A percentile compares a stretch with the other conserved stretches of the same genome.
Evolutionary conservation across 2,888 invertebrate genomes (phyloP).

Genomic region (Parnassius glacialis): DNA sequence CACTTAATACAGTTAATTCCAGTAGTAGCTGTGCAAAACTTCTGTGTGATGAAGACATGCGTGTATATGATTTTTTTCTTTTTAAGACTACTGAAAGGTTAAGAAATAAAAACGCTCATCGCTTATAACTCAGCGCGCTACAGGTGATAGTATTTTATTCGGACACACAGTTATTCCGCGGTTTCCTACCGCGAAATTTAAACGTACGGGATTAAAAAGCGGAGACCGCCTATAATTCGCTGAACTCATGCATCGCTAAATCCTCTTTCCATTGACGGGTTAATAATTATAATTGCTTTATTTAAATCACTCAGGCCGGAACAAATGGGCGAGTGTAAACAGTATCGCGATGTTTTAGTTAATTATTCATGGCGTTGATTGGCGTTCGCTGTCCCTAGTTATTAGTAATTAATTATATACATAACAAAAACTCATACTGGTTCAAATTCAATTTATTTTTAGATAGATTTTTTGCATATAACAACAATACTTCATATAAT

Average conservation of each 20-base stretch:
- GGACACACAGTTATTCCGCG: slow-evolving; percentile 27
- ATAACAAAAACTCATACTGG: too few relatives aligned
- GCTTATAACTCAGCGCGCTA: slow-evolving; percentile 16
- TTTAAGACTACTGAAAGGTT: too few relatives aligned
- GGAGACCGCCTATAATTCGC: slow-evolving; percentile 44
- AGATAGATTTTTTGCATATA: too few relatives aligned
- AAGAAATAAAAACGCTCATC: neutral
- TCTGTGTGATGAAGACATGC: too few relatives aligned
- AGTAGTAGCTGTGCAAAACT: too few relatives aligned
- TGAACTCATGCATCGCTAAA: slow-evolving; percentile 33
- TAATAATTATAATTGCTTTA: slow-evolving; percentile 39
- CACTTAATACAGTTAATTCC: too few relatives aligned
- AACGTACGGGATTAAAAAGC: slow-evolving; percentile 47
- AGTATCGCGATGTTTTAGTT: slow-evolving; percentile 18
- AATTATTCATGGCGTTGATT: slow-evolving; percentile 17
- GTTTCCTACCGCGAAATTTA: slow-evolving; percentile 42
- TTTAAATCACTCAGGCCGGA: slow-evolving; percentile 25
- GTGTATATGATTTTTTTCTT: too few relatives aligned
- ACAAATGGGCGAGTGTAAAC: slow-evolving; percentile 17
- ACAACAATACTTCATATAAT: too few relatives aligned
- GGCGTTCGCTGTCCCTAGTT: neutral
- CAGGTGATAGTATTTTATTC: slow-evolving; percentile 27
- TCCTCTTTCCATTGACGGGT: slow-evolving; percentile 36
- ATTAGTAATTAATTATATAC: neutral
- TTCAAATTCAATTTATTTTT: too few relatives aligned